Conservation (phyloP, 1,140 invertebrate species). For the Drosophila pallidifrons region DNA sequence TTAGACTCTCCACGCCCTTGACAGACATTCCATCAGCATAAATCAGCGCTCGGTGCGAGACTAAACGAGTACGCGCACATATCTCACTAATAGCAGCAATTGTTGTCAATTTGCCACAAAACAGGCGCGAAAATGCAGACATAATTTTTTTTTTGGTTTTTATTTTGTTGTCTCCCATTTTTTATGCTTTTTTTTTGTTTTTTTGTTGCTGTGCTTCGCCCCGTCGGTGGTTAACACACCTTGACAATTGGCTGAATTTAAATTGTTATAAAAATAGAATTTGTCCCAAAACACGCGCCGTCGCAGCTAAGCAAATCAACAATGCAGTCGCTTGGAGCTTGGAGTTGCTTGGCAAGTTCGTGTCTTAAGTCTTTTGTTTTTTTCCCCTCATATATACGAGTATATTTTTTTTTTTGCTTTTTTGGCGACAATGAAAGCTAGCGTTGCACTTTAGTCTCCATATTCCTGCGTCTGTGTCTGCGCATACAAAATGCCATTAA, state of each 20-base stretch:
- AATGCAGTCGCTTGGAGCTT: slow-evolving; percentile 53
- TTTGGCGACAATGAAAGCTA: slow-evolving; percentile 75
- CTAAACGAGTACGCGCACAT: slow-evolving; percentile 25
- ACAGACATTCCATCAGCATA: slow-evolving; percentile 76
- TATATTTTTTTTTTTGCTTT: slow-evolving; percentile 36
- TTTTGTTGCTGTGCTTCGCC: slow-evolving; percentile 2
- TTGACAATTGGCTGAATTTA: slow-evolving; percentile 80
- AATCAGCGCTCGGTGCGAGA: slow-evolving; percentile 58
- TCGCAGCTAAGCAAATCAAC: slow-evolving; percentile 31
- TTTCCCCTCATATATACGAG: slow-evolving; percentile 22
- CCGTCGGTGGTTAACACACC: slow-evolving; percentile 62
- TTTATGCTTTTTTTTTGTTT: not conserved
- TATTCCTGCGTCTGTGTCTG: slow-evolving; percentile 31
- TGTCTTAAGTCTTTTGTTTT: slow-evolving; percentile 78
- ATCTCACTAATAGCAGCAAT: slow-evolving; percentile 77
- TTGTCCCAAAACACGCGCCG: slow-evolving; percentile 79
- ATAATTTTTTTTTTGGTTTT: slow-evolving; percentile 47
- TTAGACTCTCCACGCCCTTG: slow-evolving; percentile 70
- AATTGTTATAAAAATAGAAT: slow-evolving; percentile 84
- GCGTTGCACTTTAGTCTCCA: slow-evolving; percentile 64
- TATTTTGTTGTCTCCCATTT: not conserved
- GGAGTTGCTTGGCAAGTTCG: slow-evolving; percentile 65
- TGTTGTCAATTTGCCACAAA: slow-evolving; percentile 83
- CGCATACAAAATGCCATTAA: slow-evolving; percentile 73
- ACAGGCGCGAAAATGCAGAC: slow-evolving; percentile 83